phyloP scores from a whole-genome alignment of 64 coral and sea anemone species.

The Catalaphyllia jardinei region DNA sequence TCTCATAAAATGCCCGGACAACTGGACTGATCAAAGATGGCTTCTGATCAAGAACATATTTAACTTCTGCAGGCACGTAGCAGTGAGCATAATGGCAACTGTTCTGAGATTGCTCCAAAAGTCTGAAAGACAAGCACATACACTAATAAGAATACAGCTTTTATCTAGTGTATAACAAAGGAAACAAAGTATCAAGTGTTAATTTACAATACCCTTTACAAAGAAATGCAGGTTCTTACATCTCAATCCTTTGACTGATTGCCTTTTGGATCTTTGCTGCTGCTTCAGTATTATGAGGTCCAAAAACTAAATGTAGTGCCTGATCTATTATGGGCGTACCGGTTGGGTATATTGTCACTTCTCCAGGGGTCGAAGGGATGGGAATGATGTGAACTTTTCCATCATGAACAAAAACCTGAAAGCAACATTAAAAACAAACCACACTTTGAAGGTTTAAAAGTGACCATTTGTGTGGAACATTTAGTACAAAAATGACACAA shows the following conservation, averaged over 20 bases:
- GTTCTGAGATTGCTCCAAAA: conserved; percentile 38
- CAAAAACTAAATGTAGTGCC: conserved; percentile 69
- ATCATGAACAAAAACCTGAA: conserved; percentile 81
- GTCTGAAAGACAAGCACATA: conserved; percentile 36
- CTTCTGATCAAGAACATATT: conserved; percentile 83
- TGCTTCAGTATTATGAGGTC: conserved; percentile 66
- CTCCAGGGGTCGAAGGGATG: conserved; percentile 83
- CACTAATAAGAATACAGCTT: no score
- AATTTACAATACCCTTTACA: neutral
- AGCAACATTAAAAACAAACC: neutral
- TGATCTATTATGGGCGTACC: conserved; percentile 58
- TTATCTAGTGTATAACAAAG: no score
- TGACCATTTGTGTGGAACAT: neutral
- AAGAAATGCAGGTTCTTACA: conserved; percentile 18
- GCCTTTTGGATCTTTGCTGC: conserved; percentile 56
- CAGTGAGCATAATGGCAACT: conserved; percentile 71
- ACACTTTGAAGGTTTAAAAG: no score
- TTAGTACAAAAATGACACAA: neutral
- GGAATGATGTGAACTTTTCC: conserved; percentile 91
- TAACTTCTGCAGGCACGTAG: conserved; percentile 77
- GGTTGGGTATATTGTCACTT: conserved; percentile 82
- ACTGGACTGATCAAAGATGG: conserved; percentile 83
- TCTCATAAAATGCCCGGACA: conserved; percentile 79
- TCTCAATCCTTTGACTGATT: conserved; percentile 49
- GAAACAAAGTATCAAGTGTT: no score